Evolutionary conservation across 2,888 invertebrate species (phyloP).

Genomic region (Galeruca laticollis): DNA sequence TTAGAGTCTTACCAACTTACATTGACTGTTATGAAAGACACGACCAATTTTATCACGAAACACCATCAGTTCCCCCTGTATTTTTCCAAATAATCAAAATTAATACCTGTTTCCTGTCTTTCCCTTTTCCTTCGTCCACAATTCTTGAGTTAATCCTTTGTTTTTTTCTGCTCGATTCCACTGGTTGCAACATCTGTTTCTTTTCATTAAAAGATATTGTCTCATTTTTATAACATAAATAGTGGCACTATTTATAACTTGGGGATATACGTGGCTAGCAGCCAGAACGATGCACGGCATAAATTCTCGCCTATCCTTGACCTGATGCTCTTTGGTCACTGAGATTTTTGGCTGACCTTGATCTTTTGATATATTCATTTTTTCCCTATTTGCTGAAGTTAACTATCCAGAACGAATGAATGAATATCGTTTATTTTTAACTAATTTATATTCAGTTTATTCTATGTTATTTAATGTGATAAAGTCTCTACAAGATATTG

Average conservation of each 20-base stretch:
- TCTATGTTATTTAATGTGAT: too few relatives aligned
- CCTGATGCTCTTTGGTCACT: constrained; percentile 25
- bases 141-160: too few relatives aligned
- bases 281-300: constrained; percentile 37
- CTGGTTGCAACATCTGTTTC: neutral
- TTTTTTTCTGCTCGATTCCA: neutral
- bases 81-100: too few relatives aligned
- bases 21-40: too few relatives aligned
- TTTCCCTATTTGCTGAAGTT: neutral
- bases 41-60: too few relatives aligned
- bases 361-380: constrained; percentile 3
- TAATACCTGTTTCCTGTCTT: too few relatives aligned
- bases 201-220: neutral
- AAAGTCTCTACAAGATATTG: too few relatives aligned
- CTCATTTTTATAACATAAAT: constrained; percentile 5
- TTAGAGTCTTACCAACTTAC: too few relatives aligned
- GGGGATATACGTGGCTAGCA: constrained; percentile 36
- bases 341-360: constrained; percentile 25
- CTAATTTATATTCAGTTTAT: too few relatives aligned
- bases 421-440: too few relatives aligned
- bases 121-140: too few relatives aligned
- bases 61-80: too few relatives aligned
- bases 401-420: neutral
- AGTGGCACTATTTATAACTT: constrained; percentile 1
- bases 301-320: constrained; percentile 35